Percentiles rank a stretch among this genome's conserved stretches.
Evolutionary conservation across 2,113 vertebrate species (phyloP).

Genomic region (Vulpes ferrilata): DNA sequence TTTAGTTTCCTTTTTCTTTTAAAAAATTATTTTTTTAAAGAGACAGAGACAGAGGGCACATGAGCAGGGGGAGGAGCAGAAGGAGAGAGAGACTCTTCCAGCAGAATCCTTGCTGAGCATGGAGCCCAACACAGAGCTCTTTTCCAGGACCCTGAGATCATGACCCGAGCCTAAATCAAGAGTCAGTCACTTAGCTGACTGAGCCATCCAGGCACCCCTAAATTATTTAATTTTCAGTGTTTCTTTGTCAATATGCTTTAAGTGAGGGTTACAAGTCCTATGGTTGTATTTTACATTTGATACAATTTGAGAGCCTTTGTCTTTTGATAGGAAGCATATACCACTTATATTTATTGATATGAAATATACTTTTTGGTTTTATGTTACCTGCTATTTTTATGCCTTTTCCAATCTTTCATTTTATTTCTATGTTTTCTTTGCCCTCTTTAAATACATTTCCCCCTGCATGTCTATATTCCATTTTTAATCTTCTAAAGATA

Average conservation of each 20-base stretch:
- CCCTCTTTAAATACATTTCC: background rate
- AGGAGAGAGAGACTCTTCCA: background rate
- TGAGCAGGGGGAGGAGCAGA: background rate
- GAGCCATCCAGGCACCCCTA: background rate
- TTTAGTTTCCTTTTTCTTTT: background rate
- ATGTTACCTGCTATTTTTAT: background rate
- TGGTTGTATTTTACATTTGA: background rate
- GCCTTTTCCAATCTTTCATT: background rate
- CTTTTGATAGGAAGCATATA: background rate
- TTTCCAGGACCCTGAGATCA: background rate
- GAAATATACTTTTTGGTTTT: background rate
- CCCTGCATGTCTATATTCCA: background rate
- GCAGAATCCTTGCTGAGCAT: background rate
- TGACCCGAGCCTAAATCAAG: background rate
- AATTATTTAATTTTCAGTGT: background rate
- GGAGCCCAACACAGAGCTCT: background rate
- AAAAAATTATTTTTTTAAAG: background rate
- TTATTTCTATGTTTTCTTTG: background rate
- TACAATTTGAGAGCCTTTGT: background rate
- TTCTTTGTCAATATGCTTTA: background rate
- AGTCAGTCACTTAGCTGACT: background rate
- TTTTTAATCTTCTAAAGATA: background rate
- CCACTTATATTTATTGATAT: background rate
- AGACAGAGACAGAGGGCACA: background rate
- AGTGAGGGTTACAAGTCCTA: background rate